Evolutionary conservation across 2,888 invertebrate species (phyloP).

Genomic region (Geophilus truncorum): DNA sequence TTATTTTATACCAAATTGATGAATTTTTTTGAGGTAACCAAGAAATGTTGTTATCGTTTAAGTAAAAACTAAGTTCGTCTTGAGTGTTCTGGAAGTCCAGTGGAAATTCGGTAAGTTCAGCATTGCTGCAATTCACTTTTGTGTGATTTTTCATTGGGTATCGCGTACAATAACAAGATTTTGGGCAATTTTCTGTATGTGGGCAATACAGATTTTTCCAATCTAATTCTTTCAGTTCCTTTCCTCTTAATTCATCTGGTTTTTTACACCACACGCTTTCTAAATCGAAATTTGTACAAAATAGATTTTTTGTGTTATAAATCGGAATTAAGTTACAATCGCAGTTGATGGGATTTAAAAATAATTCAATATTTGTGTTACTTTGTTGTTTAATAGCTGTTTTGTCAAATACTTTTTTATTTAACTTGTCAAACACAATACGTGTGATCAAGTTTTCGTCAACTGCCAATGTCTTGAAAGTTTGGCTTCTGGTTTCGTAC

Average conservation of each 20-base stretch:
- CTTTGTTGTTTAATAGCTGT: background rate
- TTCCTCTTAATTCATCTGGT: background rate
- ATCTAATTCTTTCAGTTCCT: background rate
- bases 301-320: background rate
- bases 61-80: background rate
- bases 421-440: background rate
- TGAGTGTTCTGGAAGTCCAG: background rate
- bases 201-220: background rate
- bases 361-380: background rate
- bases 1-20: background rate
- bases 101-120: background rate
- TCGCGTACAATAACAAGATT: background rate
- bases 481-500: too few relatives aligned
- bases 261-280: background rate
- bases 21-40: background rate
- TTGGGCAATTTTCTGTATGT: background rate
- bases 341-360: background rate
- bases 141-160: background rate
- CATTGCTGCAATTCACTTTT: background rate
- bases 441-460: background rate
- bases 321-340: background rate
- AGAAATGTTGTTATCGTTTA: background rate
- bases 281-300: background rate
- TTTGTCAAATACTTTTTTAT: background rate
- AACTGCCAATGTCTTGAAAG: too few relatives aligned